Evolutionary conservation across 2,113 vertebrate species (phyloP).

Genomic region (Salvelinus alpinus): DNA sequence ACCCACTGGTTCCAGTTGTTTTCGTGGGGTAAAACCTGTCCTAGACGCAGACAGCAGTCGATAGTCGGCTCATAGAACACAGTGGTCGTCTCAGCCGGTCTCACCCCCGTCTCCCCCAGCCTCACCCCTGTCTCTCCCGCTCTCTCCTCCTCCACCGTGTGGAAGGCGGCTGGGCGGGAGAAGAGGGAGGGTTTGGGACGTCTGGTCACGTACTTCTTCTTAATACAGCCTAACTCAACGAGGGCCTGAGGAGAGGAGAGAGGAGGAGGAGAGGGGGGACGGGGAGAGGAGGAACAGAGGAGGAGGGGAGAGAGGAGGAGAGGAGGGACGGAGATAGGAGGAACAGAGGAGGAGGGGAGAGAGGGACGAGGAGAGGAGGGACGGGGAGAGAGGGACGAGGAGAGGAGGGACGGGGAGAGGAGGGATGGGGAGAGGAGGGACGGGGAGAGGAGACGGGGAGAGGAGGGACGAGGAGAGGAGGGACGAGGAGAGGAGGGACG

Average conservation of each 20-base stretch:
- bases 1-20: constrained; percentile 84
- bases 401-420: too few species aligned
- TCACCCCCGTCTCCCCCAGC: too few species aligned
- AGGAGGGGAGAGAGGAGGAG: too few species aligned
- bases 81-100: not conserved
- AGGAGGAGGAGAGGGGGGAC: too few species aligned
- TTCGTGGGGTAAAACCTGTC: constrained; percentile 83
- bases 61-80: constrained; percentile 86
- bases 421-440: too few species aligned
- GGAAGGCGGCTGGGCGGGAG: constrained; percentile 37
- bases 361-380: too few species aligned
- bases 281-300: constrained; percentile 11
- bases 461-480: too few species aligned
- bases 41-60: constrained; percentile 83
- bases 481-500: too few species aligned
- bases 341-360: too few species aligned
- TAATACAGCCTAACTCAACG: constrained; percentile 82
- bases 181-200: constrained; percentile 74
- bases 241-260: constrained; percentile 74
- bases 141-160: not conserved
- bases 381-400: too few species aligned
- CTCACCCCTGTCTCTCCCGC: not conserved
- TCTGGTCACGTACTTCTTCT: constrained; percentile 67
- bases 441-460: too few species aligned
- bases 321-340: too few species aligned